Percentiles rank a stretch among this genome's conserved stretches.
These are phyloP conservation scores for Silurus glanis DNA, from an alignment of 2,113 vertebrate genomes.

Conservation along the genomic window DNA sequence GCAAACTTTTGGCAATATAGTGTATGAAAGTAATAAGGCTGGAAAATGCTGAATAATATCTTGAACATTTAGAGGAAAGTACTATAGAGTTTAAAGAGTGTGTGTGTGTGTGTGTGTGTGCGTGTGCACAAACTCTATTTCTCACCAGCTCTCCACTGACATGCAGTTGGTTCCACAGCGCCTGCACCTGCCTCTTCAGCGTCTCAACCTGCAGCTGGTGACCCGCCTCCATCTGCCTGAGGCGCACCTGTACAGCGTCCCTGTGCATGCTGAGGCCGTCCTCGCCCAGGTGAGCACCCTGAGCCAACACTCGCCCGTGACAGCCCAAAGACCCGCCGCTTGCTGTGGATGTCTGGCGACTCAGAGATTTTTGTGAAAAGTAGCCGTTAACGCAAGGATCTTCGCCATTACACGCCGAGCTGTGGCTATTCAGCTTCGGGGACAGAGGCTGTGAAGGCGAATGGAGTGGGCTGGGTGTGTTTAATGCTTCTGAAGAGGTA, in stretches of 20 bases:
- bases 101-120: background rate
- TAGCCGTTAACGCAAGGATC: constrained; percentile 59
- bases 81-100: background rate
- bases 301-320: background rate
- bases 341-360: constrained; percentile 76
- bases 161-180: constrained; percentile 85
- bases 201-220: constrained; percentile 95
- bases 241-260: constrained; percentile 87
- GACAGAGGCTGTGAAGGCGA: constrained; percentile 67
- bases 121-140: background rate
- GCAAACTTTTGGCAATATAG: too few relatives aligned
- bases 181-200: constrained; percentile 93
- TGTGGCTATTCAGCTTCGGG: background rate
- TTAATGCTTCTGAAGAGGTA: constrained; percentile 47
- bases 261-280: constrained; percentile 90
- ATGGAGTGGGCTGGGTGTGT: constrained; percentile 76
- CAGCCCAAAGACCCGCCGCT: constrained; percentile 77
- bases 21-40: background rate
- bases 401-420: constrained; percentile 76
- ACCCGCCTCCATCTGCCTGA: constrained; percentile 91
- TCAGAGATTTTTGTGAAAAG: constrained; percentile 78
- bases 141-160: constrained; percentile 95
- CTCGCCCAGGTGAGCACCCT: constrained; percentile 85
- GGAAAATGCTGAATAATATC: background rate
- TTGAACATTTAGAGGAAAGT: background rate